A percentile compares a stretch with the other conserved stretches of the same genome.
Evolutionary conservation across 2,113 vertebrate genomes (phyloP).

Genomic region (Saiga tatarica): DNA sequence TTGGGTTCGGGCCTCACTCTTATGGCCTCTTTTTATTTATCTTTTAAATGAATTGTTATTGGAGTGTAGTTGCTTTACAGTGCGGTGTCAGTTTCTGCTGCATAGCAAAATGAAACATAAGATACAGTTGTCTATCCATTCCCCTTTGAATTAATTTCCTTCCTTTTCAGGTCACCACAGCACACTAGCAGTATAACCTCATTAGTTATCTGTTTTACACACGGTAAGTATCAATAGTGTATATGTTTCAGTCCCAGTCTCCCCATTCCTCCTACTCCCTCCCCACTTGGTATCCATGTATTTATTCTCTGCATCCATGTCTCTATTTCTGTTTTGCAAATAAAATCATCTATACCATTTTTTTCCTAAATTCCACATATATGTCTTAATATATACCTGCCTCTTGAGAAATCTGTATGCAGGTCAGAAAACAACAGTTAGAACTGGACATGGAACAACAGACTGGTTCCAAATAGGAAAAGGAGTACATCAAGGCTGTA

Average conservation of each 20-base stretch:
- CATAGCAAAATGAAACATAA: neutral
- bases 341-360: neutral
- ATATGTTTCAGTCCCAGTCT: fast-evolving
- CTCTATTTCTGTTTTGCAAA: neutral
- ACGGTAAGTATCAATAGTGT: neutral
- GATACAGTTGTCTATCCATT: neutral
- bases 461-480: too few relatives aligned
- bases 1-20: neutral
- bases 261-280: neutral
- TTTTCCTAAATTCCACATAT: neutral
- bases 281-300: neutral
- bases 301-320: neutral
- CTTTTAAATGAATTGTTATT: neutral
- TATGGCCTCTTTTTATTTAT: neutral
- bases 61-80: neutral
- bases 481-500: too few relatives aligned
- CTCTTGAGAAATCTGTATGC: too few relatives aligned
- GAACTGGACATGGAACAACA: too few relatives aligned
- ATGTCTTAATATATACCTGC: neutral
- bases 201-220: neutral
- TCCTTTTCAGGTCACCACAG: neutral
- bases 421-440: too few relatives aligned
- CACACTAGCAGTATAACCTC: neutral
- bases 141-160: neutral
- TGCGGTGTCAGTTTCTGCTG: neutral